These are phyloP conservation scores for Dexiosoma caninum DNA, from an alignment of 2,888 invertebrate genomes.

Conservation along the genomic window DNA sequence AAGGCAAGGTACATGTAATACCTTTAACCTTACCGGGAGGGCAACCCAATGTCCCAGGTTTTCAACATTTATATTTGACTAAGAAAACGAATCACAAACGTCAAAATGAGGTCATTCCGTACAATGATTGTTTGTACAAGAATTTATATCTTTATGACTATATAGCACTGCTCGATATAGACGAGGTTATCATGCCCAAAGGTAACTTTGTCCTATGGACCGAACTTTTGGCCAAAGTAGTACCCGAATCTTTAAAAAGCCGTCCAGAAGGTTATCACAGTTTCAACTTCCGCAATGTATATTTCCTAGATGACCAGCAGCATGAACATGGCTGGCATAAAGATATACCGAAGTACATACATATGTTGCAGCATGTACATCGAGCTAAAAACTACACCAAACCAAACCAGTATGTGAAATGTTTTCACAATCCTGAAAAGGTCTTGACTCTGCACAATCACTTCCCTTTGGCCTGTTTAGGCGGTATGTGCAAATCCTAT, in stretches of 20 bases:
- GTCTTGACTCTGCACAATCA: conserved; percentile 95
- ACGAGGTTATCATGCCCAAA: conserved; percentile 95
- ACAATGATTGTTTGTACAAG: conserved; percentile 96
- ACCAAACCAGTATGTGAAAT: conserved; percentile 94
- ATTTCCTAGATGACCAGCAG: conserved; percentile 92
- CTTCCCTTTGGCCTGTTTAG: conserved; percentile 92
- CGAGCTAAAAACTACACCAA: conserved; percentile 94
- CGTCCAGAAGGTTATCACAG: conserved; percentile 81
- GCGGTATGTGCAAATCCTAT: conserved; percentile 90
- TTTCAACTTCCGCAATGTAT: conserved; percentile 94
- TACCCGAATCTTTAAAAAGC: conserved; percentile 82
- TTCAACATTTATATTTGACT: conserved; percentile 92
- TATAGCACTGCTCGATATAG: conserved; percentile 93
- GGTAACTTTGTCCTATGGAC: conserved; percentile 84
- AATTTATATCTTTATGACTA: conserved; percentile 93
- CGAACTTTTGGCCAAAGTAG: conserved; percentile 85
- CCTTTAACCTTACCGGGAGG: conserved; percentile 92
- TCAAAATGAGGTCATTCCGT: conserved; percentile 96
- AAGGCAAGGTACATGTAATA: conserved; percentile 85
- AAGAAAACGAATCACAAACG: conserved; percentile 95
- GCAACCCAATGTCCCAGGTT: conserved; percentile 92
- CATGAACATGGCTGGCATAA: conserved; percentile 89
- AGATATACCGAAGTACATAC: conserved; percentile 91
- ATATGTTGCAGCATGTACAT: conserved; percentile 95
- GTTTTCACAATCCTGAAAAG: conserved; percentile 94